Conservation (phyloP, 2,888 invertebrate species). For the Cacoxenus indagator region DNA sequence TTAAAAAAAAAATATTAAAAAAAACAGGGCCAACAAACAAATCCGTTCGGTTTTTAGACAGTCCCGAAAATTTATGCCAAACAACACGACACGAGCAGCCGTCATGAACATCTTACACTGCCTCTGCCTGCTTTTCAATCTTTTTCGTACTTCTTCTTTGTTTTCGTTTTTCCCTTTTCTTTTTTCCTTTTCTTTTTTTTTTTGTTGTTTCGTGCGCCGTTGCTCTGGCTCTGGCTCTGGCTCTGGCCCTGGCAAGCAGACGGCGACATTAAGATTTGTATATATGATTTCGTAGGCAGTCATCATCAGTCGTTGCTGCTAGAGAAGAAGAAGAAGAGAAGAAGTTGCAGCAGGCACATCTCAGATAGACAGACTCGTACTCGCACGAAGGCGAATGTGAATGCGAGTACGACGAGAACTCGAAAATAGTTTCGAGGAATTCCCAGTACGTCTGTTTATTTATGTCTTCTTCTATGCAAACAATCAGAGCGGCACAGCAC, state of each 20-base stretch:
- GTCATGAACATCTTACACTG: background rate
- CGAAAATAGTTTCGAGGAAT: conserved; percentile 57
- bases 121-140: too few relatives aligned
- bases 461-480: conserved; percentile 34
- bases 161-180: background rate
- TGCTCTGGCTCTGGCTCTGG: too few relatives aligned
- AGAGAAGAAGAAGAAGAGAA: background rate
- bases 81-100: background rate
- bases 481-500: conserved; percentile 8
- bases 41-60: conserved; percentile 3
- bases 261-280: conserved; percentile 23
- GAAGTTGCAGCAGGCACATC: conserved; percentile 4
- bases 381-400: conserved; percentile 7
- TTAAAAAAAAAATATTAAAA: too few relatives aligned
- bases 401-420: conserved; percentile 40
- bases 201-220: too few relatives aligned
- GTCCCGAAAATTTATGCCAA: conserved; percentile 15
- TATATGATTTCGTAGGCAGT: conserved; percentile 14
- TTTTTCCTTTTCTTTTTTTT: background rate
- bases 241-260: background rate
- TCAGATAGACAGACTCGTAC: background rate
- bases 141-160: background rate
- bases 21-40: conserved; percentile 2
- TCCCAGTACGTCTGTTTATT: conserved; percentile 53
- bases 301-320: conserved; percentile 2